Evolutionary conservation across 37 sponge, comb jelly and placozoan genomes (phyloP).

Genomic region (Eunapius fragilis): DNA sequence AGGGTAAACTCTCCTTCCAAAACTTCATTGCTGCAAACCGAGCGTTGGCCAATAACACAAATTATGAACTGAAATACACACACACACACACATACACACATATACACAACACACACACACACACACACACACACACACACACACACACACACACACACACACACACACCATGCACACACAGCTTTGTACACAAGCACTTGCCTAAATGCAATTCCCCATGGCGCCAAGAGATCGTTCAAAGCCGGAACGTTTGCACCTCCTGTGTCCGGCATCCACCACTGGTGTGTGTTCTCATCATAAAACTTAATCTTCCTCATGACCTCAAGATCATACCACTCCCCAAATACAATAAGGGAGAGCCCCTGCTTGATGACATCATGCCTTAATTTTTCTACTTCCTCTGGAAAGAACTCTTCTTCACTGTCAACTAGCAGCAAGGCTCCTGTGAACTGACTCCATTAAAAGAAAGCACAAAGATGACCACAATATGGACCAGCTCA

Average conservation of each 20-base stretch:
- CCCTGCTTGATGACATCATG: conserved; percentile 81
- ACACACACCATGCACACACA: too few species aligned
- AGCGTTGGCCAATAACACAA: too few species aligned
- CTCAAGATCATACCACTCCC: conserved; percentile 95
- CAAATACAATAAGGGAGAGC: conserved; percentile 80
- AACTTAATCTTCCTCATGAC: conserved; percentile 96
- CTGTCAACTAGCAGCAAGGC: conserved; percentile 89
- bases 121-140: too few species aligned
- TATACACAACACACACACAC: too few species aligned
- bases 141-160: too few species aligned
- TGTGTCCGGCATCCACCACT: conserved; percentile 98
- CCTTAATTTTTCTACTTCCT: conserved; percentile 84
- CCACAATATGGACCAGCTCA: too few species aligned
- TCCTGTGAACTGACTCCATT: conserved; percentile 23
- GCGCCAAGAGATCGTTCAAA: conserved; percentile 85
- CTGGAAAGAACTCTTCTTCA: conserved; percentile 96
- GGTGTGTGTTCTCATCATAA: conserved; percentile 98
- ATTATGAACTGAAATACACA: too few species aligned
- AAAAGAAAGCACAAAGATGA: not conserved
- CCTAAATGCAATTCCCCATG: conserved; percentile 87
- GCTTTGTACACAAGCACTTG: conserved; percentile 1
- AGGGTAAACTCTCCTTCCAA: conserved; percentile 79
- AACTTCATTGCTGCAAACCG: conserved; percentile 60
- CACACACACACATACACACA: too few species aligned
- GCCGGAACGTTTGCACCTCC: conserved; percentile 96